Evolutionary conservation across 2,797 vertebrate species (phyloP), one percentile per base, ranked within the genome.

Genomic region (Pyrocephalus nanus): DNA sequence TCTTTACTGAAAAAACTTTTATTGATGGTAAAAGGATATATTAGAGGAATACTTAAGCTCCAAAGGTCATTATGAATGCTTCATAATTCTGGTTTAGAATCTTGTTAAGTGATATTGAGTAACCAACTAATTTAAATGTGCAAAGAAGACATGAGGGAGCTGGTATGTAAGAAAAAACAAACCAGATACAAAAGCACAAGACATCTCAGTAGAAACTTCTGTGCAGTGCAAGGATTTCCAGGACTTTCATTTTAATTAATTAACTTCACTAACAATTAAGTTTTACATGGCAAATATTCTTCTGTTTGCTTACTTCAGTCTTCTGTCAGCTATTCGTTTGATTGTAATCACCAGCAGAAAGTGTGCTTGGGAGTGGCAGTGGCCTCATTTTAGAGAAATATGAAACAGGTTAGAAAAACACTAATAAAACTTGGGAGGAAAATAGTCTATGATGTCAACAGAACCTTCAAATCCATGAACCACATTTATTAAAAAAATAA

Each of bases 401-500:
- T 88, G 94, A 97, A 98, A 94, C 91, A 95, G 92, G 60, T 95
- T 97, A 91, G 73, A 96, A 97, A 98, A 97, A 97, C 87, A 97
- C 91, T 96, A 97, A 97, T 97, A 96, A 97, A 97, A 91, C 72
- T 92, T 71, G 32, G 38, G 48, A 88, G 55, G 32, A 90, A 96
- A 95, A 95, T 60, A 86, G 72, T 88, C 95, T 95, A 84, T 97
- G 96, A 97, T 97, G 92, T 97, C 96, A 97, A 95, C 89, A 96
- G 60, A 90, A 38, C n/a, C 73, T 85, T 94, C 67, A 79, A 95
- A 76, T 76, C 64, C 92, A 67, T 70, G 64, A 74, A 74, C 55
- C 64, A 30, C 75, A 82, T 96, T 97, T 97, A 97, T 97, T 98
- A 95, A 95, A 97, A 96, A 97, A 97, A 97, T 96, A 97, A 97